Evolutionary conservation across 2,888 invertebrate species (phyloP), one percentile per base, ranked within the genome.

Genomic region (Agrotis ipsilon): DNA sequence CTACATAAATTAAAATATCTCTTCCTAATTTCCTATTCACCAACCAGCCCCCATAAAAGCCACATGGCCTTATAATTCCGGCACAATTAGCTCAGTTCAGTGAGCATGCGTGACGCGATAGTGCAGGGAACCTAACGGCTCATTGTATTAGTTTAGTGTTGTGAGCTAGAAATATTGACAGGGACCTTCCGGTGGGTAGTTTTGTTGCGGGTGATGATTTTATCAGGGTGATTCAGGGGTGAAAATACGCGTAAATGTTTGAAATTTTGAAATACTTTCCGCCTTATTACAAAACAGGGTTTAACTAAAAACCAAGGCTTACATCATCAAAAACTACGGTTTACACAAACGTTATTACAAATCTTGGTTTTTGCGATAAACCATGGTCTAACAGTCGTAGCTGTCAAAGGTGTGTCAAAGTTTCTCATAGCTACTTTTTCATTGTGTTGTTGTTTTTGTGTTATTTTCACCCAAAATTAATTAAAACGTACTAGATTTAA

Each of bases 81-180:
- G 24, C 18, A 24, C 54, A 80, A 80, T 80, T 77, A 80, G 46
- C 43, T 0, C 76, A 48, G 76, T 60, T 67, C 76, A 67, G 46
- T 74, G 67, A 9, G 80, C 51, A 21, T 62, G 61, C 60, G 63
- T 80, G 76, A 67, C 60, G 67, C 67, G 76, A 77, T 77, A 77
- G 63, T 18, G 52, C 43, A n/a, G 19, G n/a, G 54, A 76, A 69
- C 68, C 69, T 78, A 75, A 80, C 70, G 59, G 76, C 48, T 51
- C 63, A 81, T 70, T 81, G 81, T 81, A 24, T 59, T 78, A 69
- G 69, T 45, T 70, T 81, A 54, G 54, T 52, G 65, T 48, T 46
- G n/a, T 48, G 59, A 54, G 52, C 58, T 13, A 13, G 55, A 66
- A 66, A 70, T 76, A 58, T 62, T 76, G 78, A 76, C 59, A 55